A percentile compares a stretch with the other conserved stretches of the same genome.
Evolutionary conservation across 2,797 vertebrate species (phyloP).

Genomic region (Otus scops): DNA sequence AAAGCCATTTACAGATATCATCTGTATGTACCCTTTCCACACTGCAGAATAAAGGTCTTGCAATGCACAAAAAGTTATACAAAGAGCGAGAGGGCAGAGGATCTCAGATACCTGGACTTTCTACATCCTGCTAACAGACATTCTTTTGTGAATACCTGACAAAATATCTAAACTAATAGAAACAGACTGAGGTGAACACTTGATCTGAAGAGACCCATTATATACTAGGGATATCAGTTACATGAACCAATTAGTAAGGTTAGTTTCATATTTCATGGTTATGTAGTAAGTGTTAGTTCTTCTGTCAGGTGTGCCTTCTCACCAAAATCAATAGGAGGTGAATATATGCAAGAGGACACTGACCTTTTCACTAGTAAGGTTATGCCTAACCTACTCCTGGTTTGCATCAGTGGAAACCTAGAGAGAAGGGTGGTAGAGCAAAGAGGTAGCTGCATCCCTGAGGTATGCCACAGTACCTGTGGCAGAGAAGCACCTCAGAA

Average conservation of each 20-base stretch:
- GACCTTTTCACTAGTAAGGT: not conserved
- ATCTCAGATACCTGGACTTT: not conserved
- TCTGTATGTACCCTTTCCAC: not conserved
- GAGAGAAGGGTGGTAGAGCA: not conserved
- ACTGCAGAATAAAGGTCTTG: not conserved
- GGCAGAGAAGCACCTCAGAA: not conserved
- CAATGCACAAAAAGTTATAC: not conserved
- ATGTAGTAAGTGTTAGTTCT: not conserved
- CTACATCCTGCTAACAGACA: not conserved
- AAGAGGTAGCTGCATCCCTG: not conserved
- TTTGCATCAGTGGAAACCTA: not conserved
- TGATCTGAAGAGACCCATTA: not conserved
- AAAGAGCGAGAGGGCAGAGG: not conserved
- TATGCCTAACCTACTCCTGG: not conserved
- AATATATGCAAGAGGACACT: not conserved
- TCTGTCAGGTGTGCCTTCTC: not conserved
- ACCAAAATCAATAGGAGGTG: not conserved
- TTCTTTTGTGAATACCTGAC: not conserved
- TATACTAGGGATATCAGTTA: not conserved
- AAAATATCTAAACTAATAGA: not conserved
- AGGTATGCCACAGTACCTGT: not conserved
- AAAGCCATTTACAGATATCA: not conserved
- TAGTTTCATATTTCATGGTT: not conserved
- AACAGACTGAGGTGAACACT: not conserved
- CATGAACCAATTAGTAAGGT: not conserved